These are phyloP conservation scores for Paralichthys olivaceus DNA, from an alignment of 2,113 vertebrate species.

Conservation along the genomic window DNA sequence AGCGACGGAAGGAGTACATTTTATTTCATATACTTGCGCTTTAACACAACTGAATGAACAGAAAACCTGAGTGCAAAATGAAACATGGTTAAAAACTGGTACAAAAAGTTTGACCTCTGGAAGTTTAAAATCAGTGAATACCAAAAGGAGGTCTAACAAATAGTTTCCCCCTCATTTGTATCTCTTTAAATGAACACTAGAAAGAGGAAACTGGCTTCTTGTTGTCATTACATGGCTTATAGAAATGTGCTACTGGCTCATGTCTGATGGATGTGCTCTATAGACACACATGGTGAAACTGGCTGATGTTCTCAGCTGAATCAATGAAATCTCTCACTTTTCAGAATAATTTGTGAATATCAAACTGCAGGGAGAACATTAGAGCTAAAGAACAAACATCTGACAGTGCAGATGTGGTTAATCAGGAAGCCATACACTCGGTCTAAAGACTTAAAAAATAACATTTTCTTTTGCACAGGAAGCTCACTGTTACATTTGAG, in stretches of 20 bases:
- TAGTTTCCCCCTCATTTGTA: not conserved
- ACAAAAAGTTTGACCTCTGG: not conserved
- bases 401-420: not conserved
- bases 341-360: not conserved
- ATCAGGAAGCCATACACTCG: not conserved
- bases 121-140: not conserved
- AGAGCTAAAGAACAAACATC: not conserved
- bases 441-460: not conserved
- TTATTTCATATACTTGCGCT: not conserved
- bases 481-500: not conserved
- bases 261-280: not conserved
- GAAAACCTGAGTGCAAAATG: not conserved
- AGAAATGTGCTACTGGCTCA: not conserved
- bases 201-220: not conserved
- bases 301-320: not conserved
- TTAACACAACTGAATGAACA: not conserved
- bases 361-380: conserved; percentile 1
- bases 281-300: not conserved
- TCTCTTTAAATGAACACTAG: not conserved
- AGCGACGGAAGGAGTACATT: not conserved
- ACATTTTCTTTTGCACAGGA: not conserved
- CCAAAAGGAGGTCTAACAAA: not conserved
- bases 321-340: not conserved
- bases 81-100: not conserved
- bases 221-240: not conserved